Base-by-base conservation (phyloP, 2,113 vertebrate species). In the Cyprinodon variegatus region DNA sequence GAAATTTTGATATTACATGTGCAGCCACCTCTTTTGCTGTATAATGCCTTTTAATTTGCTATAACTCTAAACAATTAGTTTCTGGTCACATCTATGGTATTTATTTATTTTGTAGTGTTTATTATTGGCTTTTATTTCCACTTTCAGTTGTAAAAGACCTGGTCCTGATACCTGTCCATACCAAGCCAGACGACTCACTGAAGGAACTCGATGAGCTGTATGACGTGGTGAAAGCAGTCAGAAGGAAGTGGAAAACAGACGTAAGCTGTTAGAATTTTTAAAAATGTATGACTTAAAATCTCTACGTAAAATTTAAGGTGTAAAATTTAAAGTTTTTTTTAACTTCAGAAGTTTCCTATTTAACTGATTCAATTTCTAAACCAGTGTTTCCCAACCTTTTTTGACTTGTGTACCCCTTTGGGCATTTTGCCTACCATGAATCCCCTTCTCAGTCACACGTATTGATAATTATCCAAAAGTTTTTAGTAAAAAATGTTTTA, bases 91-190 rank as follows among this genome's bases (percentile, higher is more conserved):
- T n/a, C 17, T 57, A 10, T 57, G 5, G 2, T 50, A 11, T 13
- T 50, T 11, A 50, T 50, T 7, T 11, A 12, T 12, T 50, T 12
- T 50, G 3, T 15, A 50, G 13, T 13, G 11, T 61, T 2, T 5
- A 13, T 61, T 61, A 37, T 13, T 13, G 14, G 12, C 36, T 61
- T 61, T 17, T 17, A 38, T 17, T 7, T 64, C 9, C 17, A 15
- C n/a, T n/a, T 46, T 14, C 61, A 86, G 86, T 20, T 57, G 66
- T 86, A n/a, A 22, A 83, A 7, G 88, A 94, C 79, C 83, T 94
- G 72, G 91, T 93, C 6, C 65, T 95, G 74, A 91, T 95, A 64
- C 93, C 93, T 0, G 90, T 94, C 43, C 94, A 95, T 89, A 95
- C 94, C 13, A 92, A 92, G 22, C 94, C 94, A 0, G 68, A 82